Evolutionary conservation across 2,888 invertebrate species (phyloP).

Genomic region (Dryococelus australis): DNA sequence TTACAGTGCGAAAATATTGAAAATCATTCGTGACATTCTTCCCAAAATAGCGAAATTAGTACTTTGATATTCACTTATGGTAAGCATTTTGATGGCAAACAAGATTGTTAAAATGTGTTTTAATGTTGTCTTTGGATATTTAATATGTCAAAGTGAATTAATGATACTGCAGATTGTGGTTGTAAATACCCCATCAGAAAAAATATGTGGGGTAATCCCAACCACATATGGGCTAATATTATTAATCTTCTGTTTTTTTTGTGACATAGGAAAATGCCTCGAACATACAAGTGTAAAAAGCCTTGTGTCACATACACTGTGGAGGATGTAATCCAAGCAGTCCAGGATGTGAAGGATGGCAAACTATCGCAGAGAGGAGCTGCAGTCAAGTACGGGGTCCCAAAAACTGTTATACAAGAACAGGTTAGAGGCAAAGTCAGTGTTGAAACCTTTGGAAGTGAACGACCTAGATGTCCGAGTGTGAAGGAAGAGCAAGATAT

Average conservation of each 20-base stretch:
- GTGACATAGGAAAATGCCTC: neutral
- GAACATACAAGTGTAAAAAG: neutral
- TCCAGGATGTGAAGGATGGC: neutral
- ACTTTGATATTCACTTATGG: neutral
- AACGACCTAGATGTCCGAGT: neutral
- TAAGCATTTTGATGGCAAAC: neutral
- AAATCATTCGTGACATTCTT: neutral
- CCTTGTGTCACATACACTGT: neutral
- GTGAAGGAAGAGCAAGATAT: slow-evolving; percentile 9
- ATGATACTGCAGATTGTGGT: neutral
- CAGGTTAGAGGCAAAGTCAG: neutral
- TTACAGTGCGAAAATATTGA: neutral
- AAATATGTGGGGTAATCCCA: neutral
- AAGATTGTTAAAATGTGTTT: neutral
- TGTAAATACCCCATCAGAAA: neutral
- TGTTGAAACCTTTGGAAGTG: neutral
- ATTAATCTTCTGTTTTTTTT: neutral
- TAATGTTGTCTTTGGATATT: neutral
- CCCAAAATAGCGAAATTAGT: neutral
- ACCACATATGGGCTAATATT: neutral
- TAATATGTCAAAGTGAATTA: neutral
- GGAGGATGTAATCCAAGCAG: neutral
- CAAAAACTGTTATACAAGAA: neutral
- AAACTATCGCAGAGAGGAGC: neutral
- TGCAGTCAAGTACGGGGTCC: neutral